A percentile compares a stretch with the other conserved stretches of the same genome.
phyloP scores from a whole-genome alignment of 1,140 invertebrate species.

The Drosophila repletoides region DNA sequence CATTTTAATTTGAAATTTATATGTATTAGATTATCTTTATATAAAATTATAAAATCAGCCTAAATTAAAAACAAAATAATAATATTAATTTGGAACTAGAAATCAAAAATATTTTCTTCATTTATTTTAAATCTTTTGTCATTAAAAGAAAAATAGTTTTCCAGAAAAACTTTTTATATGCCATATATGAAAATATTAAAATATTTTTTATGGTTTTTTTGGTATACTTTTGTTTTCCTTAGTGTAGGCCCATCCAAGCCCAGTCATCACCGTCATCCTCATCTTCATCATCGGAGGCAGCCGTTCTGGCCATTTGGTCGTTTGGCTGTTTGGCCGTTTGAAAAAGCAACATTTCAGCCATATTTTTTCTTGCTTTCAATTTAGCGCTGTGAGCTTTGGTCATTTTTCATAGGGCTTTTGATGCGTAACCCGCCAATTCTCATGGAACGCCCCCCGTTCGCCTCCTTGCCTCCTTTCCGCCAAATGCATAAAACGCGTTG shows the following conservation, averaged over 20 bases:
- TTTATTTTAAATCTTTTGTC: too few relatives aligned
- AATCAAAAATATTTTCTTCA: too few relatives aligned
- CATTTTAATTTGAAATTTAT: too few relatives aligned
- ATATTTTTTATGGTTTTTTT: too few relatives aligned
- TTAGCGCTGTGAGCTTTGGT: slow-evolving; percentile 72
- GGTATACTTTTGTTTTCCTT: too few relatives aligned
- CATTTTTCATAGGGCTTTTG: slow-evolving; percentile 79
- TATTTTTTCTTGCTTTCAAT: slow-evolving; percentile 79
- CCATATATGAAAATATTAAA: too few relatives aligned
- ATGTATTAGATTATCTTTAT: too few relatives aligned
- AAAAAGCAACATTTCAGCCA: slow-evolving; percentile 79
- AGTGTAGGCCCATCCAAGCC: slow-evolving; percentile 42
- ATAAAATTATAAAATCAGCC: too few relatives aligned
- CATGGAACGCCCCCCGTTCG: neutral
- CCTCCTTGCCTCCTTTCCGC: neutral
- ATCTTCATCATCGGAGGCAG: slow-evolving; percentile 6
- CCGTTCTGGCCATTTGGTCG: slow-evolving; percentile 16
- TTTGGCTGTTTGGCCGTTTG: slow-evolving; percentile 61
- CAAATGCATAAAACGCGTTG: slow-evolving; percentile 66
- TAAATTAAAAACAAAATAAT: too few relatives aligned
- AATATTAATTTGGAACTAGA: too few relatives aligned
- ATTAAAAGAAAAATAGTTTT: too few relatives aligned
- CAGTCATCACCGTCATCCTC: slow-evolving; percentile 24
- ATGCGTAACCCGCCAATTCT: slow-evolving; percentile 65
- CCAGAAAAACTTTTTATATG: too few relatives aligned